Evolutionary conservation across 2,888 invertebrate species (phyloP), one percentile per base, ranked within the genome.

Genomic region (Oscheius sp.): DNA sequence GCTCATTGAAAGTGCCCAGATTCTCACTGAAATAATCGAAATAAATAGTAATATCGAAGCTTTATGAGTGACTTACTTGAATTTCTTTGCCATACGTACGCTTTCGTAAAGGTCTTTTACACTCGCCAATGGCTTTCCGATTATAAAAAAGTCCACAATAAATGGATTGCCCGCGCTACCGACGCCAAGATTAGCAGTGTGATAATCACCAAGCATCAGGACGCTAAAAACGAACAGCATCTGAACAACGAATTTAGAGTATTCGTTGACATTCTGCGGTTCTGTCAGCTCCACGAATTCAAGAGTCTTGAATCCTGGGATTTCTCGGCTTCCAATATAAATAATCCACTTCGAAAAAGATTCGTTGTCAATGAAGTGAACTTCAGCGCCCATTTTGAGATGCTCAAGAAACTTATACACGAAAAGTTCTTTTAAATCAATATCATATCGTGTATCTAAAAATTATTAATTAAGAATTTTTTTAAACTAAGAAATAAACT

Each of bases 1-100:
- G 54, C 56, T 69, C 69, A 57, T 69, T 49, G 47, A 66, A 56
- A 69, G 69, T 56, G 4, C 68, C 68, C 8, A 69, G 69, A 36
- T 14, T 67, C 26, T 20, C 30, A 44, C 69, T 69, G 69, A 66
- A 69, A 68, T 36, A 24, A 68, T 26, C 38, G 32, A 38, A 6
- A n/a, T 22, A 47, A 9, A n/a, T 17, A 38, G 45, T 56, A 67
- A 26, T 50, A 49, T n/a, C 63, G 26, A 14, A 28, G 2, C 12
- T 38, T 33, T 36, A 51, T 69, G 50, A 68, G 47, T 24, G 44
- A 47, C 66, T 65, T 65, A 67, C 67, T 67, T 67, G 61, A 67
- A 20, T 45, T 45, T 63, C 47, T 64, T 63, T 49, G 62, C 30
- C 67, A 67, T 67, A 0, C 61, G 44, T 36, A 67, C 67, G 62